Conservation (phyloP, 2,888 invertebrate genomes). For the Phyllotreta striolata region DNA sequence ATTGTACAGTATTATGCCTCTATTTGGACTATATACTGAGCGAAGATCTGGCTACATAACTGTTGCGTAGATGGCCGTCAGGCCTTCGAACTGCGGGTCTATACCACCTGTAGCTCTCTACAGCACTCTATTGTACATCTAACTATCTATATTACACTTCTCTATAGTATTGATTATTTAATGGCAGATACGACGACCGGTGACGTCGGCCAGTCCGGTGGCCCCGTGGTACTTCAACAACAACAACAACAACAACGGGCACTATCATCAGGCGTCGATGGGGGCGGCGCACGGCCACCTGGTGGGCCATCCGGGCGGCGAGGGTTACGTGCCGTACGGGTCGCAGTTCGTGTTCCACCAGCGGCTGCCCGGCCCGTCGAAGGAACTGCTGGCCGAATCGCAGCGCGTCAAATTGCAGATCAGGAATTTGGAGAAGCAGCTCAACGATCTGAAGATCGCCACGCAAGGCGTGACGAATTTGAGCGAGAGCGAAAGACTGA, state of each 20-base stretch:
- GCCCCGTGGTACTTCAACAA: slow-evolving; percentile 62
- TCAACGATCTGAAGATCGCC: slow-evolving; percentile 68
- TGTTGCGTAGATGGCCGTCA: too few species aligned
- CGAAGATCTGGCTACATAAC: too few species aligned
- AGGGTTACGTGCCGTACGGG: slow-evolving; percentile 63
- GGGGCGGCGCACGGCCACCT: slow-evolving; percentile 53
- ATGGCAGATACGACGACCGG: slow-evolving; percentile 61
- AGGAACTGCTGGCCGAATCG: slow-evolving; percentile 64
- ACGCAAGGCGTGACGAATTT: slow-evolving; percentile 63
- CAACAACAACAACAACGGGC: slow-evolving; percentile 47
- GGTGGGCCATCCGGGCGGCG: slow-evolving; percentile 55
- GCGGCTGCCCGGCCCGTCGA: slow-evolving; percentile 59
- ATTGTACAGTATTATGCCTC: too few species aligned
- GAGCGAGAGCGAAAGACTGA: slow-evolving; percentile 66
- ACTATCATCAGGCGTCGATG: slow-evolving; percentile 54
- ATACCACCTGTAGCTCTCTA: too few species aligned
- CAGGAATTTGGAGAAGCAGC: slow-evolving; percentile 68
- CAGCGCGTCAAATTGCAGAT: slow-evolving; percentile 69
- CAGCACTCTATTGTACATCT: too few species aligned
- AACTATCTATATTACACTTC: too few species aligned
- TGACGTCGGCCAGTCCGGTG: slow-evolving; percentile 61
- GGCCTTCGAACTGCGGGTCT: too few species aligned
- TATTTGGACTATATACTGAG: too few species aligned
- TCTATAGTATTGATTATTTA: too few species aligned
- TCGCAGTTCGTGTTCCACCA: slow-evolving; percentile 56